Percentiles rank a stretch among this genome's conserved stretches.
These are phyloP conservation scores for Onychorhynchus coronatus DNA, from an alignment of 2,113 vertebrate species.

Conservation along the genomic window DNA sequence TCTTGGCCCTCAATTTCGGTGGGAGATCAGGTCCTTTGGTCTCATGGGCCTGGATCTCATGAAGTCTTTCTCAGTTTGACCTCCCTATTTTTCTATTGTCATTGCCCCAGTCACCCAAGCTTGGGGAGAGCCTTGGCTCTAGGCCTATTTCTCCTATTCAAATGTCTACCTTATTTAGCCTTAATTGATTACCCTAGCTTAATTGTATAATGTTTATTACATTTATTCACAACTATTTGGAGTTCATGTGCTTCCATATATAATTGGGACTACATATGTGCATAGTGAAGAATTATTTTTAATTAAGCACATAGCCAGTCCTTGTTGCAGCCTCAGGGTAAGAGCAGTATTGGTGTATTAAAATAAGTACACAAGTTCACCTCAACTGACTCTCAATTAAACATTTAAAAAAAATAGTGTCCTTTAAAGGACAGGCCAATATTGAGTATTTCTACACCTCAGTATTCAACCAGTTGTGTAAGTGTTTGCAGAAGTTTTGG, in stretches of 20 bases:
- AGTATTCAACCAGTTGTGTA: neutral
- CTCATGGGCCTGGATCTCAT: too few relatives aligned
- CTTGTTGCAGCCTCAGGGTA: neutral
- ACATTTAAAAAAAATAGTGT: neutral
- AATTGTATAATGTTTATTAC: too few relatives aligned
- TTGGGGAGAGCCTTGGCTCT: too few relatives aligned
- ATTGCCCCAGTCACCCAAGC: too few relatives aligned
- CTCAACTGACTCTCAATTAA: neutral
- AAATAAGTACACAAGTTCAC: neutral
- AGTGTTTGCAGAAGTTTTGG: neutral
- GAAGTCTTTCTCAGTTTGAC: too few relatives aligned
- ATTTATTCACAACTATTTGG: neutral
- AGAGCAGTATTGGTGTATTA: neutral
- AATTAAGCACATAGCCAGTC: neutral
- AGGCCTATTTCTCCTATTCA: too few relatives aligned
- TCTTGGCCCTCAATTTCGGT: too few relatives aligned
- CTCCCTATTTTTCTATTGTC: too few relatives aligned
- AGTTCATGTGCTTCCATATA: neutral
- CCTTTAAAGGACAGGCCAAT: neutral
- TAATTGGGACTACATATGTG: neutral
- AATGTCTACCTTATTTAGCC: too few relatives aligned
- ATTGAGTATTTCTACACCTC: neutral
- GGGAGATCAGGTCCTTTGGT: too few relatives aligned
- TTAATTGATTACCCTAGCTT: too few relatives aligned
- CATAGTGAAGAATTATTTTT: neutral